A percentile compares a stretch with the other conserved stretches of the same genome.
phyloP scores from a whole-genome alignment of 2,888 invertebrate genomes.

The Quadriops clusia region DNA sequence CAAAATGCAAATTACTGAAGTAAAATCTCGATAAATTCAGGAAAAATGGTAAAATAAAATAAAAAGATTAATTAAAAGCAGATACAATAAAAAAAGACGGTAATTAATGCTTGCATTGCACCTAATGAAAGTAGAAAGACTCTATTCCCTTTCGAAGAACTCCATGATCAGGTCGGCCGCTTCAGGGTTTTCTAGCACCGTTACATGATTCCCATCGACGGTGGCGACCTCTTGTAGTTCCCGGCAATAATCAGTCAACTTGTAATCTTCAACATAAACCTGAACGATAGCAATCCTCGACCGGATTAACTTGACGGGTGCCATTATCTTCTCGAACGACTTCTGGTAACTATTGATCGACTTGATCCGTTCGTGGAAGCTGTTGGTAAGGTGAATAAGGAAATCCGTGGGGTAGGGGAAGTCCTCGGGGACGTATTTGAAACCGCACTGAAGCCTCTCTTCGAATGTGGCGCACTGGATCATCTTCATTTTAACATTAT shows the following conservation, averaged over 20 bases:
- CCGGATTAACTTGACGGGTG: slow-evolving; percentile 49
- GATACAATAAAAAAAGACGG: too few species aligned
- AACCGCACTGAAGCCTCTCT: slow-evolving; percentile 8
- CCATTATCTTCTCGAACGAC: slow-evolving; percentile 31
- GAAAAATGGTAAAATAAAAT: too few species aligned
- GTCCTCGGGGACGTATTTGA: slow-evolving; percentile 26
- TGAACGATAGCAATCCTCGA: slow-evolving; percentile 48
- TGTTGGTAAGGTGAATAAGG: too few species aligned
- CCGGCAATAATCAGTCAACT: slow-evolving; percentile 44
- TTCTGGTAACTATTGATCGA: slow-evolving; percentile 41
- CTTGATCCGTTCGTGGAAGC: slow-evolving; percentile 43
- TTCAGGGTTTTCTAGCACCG: slow-evolving; percentile 54
- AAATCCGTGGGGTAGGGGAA: too few species aligned
- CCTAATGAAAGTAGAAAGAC: too few species aligned
- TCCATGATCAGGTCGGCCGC: slow-evolving; percentile 48
- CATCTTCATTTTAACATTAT: slow-evolving; percentile 11
- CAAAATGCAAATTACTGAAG: too few species aligned
- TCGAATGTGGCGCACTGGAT: slow-evolving; percentile 2
- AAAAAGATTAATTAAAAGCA: too few species aligned
- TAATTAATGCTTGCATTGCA: too few species aligned
- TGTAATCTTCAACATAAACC: slow-evolving; percentile 50
- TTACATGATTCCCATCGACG: slow-evolving; percentile 61
- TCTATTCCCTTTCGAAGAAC: background rate
- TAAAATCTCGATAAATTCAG: too few species aligned
- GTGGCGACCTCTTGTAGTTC: slow-evolving; percentile 46